Conservation (phyloP, 2,797 vertebrate species). For the Clamator glandarius region DNA sequence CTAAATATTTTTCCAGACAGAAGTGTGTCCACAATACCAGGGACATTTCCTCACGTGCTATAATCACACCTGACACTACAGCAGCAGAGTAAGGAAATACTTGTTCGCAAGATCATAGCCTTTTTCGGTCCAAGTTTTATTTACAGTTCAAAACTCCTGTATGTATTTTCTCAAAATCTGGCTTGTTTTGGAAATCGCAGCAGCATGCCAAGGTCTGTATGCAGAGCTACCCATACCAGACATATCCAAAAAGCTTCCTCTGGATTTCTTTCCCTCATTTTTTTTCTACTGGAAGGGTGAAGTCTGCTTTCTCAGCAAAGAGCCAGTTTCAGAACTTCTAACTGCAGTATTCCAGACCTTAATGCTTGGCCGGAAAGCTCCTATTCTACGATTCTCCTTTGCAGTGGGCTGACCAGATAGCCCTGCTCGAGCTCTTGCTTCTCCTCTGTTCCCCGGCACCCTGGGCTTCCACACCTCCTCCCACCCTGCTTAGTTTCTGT, state of each 20-base stretch:
- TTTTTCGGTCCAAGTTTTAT: background rate
- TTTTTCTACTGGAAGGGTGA: background rate
- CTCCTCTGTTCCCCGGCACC: too few relatives aligned
- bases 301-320: background rate
- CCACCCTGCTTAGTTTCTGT: background rate
- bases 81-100: background rate
- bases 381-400: background rate
- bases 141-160: background rate
- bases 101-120: background rate
- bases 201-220: background rate
- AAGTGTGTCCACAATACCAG: background rate
- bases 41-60: background rate
- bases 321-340: conserved; percentile 2
- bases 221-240: background rate
- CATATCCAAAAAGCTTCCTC: background rate
- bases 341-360: background rate
- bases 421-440: background rate
- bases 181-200: background rate
- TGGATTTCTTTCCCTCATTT: background rate
- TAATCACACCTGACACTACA: background rate
- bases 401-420: background rate
- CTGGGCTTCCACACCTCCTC: background rate
- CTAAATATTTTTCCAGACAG: background rate
- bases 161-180: background rate
- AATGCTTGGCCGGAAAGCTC: background rate